Evolutionary conservation across 2,888 invertebrate species (phyloP).

Genomic region (Ephialtes manifestator): DNA sequence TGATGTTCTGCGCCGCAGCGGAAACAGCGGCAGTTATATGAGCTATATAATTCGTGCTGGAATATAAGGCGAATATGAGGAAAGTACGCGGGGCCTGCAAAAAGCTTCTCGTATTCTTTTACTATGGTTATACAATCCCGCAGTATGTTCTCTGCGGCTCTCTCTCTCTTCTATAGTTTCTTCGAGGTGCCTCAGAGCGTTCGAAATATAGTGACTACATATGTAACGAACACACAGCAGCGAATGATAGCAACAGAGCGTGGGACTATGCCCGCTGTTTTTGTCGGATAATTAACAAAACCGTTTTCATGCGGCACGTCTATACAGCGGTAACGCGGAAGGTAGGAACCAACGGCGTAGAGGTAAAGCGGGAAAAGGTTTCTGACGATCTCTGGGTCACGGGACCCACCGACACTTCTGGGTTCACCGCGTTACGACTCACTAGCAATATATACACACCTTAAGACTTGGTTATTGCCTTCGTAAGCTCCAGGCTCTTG

Average conservation of each 20-base stretch:
- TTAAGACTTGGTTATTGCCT: slow-evolving; percentile 34
- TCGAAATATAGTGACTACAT: background rate
- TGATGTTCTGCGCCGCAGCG: background rate
- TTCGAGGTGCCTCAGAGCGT: slow-evolving; percentile 22
- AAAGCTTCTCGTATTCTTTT: slow-evolving; percentile 16
- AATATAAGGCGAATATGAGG: slow-evolving; percentile 26
- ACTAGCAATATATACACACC: slow-evolving; percentile 1
- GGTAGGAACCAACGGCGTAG: slow-evolving; percentile 30
- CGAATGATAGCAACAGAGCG: slow-evolving; percentile 69
- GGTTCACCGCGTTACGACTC: slow-evolving; percentile 34
- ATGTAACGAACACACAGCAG: slow-evolving; percentile 28
- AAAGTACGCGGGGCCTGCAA: background rate
- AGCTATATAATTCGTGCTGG: slow-evolving; percentile 10
- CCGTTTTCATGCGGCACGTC: slow-evolving; percentile 76
- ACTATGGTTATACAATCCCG: slow-evolving; percentile 24
- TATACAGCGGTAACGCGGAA: background rate
- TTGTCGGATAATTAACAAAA: slow-evolving; percentile 84
- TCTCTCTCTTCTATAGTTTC: background rate
- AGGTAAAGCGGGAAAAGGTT: slow-evolving; percentile 23
- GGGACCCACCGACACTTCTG: slow-evolving; percentile 8
- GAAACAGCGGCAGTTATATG: slow-evolving; percentile 13
- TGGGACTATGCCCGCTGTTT: slow-evolving; percentile 80
- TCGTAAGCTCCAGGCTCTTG: slow-evolving; percentile 18
- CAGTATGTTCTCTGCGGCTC: slow-evolving; percentile 12
- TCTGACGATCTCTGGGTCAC: slow-evolving; percentile 34